Percentiles rank a stretch among this genome's conserved stretches.
Conservation (phyloP, 2,888 invertebrate genomes). For the Ectobius pallidus region DNA sequence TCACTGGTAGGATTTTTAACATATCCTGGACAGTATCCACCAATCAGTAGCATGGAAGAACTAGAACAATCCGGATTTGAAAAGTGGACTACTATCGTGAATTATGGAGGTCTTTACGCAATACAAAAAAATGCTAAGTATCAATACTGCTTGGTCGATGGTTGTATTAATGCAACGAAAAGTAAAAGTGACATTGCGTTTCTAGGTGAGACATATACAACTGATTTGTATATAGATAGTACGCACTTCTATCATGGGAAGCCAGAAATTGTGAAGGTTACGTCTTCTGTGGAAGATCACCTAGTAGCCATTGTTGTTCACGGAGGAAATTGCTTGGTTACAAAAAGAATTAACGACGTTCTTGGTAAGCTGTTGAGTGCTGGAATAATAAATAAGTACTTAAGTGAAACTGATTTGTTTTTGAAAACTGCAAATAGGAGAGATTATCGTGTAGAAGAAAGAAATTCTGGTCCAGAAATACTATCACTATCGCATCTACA, state of each 20-base stretch:
- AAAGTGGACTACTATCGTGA: neutral
- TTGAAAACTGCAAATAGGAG: no score
- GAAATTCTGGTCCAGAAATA: neutral
- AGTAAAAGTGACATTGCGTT: neutral
- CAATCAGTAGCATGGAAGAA: no score
- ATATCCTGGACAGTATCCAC: neutral
- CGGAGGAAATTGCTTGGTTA: neutral
- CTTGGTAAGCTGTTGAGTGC: neutral
- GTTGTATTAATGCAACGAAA: neutral
- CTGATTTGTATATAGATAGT: neutral
- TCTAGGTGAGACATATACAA: neutral
- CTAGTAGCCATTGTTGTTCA: neutral
- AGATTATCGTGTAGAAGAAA: neutral
- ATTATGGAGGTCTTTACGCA: neutral
- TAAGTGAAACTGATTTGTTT: neutral
- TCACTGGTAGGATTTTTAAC: neutral
- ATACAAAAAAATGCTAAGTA: neutral
- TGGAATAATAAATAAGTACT: neutral
- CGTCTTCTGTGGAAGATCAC: no score
- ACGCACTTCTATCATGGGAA: neutral
- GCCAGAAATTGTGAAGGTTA: no score
- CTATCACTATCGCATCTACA: neutral
- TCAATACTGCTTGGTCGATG: neutral
- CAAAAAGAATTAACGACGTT: neutral
- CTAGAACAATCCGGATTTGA: no score